Evolutionary conservation across 2,888 invertebrate genomes (phyloP).

Genomic region (Bombylius discolor): DNA sequence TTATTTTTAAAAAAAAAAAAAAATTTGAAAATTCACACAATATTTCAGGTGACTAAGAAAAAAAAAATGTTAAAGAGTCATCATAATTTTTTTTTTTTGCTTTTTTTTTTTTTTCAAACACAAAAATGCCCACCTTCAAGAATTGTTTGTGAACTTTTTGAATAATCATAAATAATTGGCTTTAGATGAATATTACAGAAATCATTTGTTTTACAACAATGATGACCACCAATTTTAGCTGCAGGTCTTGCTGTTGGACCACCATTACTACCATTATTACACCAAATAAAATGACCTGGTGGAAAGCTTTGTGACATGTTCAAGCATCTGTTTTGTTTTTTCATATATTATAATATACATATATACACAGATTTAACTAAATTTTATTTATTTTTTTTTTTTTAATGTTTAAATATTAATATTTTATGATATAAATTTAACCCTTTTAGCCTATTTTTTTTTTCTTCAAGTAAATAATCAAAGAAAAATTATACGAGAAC

Average conservation of each 20-base stretch:
- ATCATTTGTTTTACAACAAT: constrained; percentile 32
- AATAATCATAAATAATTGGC: constrained; percentile 31
- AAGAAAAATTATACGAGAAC: no score
- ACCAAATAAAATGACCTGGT: constrained; percentile 35
- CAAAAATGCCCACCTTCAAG: constrained; percentile 17
- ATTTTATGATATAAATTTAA: no score
- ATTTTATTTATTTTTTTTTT: no score
- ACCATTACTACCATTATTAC: constrained; percentile 28
- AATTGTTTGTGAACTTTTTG: constrained; percentile 19
- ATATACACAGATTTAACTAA: no score
- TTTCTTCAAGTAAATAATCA: no score
- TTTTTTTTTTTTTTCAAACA: background rate
- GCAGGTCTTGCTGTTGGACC: constrained; percentile 33
- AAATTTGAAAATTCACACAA: no score
- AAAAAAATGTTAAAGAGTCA: background rate
- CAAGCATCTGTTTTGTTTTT: constrained; percentile 26
- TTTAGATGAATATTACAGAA: constrained; percentile 36
- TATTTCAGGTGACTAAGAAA: no score
- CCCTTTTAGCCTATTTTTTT: no score
- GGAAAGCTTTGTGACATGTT: constrained; percentile 32
- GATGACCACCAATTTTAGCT: constrained; percentile 29
- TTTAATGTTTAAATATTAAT: no score
- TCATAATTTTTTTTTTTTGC: background rate
- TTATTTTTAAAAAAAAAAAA: no score
- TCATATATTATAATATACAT: background rate